Percentiles rank a stretch among this genome's conserved stretches.
Evolutionary conservation across 2,888 invertebrate species (phyloP).

Genomic region (Emmelina monodactyla): DNA sequence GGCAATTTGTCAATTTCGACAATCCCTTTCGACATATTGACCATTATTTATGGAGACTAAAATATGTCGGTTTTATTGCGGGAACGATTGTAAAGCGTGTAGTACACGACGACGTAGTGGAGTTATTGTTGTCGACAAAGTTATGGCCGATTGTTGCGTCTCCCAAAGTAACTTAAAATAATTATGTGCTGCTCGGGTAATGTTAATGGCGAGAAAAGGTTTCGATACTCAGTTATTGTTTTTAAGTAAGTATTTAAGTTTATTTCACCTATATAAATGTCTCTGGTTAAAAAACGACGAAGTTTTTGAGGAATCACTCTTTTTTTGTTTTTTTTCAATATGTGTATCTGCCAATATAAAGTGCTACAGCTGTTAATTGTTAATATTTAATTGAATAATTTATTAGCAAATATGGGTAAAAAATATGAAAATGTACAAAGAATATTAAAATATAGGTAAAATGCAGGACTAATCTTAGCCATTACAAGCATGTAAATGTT

Average conservation of each 20-base stretch:
- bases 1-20: conserved; percentile 64
- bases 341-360: too few relatives aligned
- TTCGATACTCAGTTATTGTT: too few relatives aligned
- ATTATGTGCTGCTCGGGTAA: too few relatives aligned
- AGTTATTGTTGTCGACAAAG: background rate
- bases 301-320: background rate
- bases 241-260: background rate
- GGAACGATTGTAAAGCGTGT: conserved; percentile 55
- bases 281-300: background rate
- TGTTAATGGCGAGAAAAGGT: too few relatives aligned
- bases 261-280: background rate
- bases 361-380: too few relatives aligned
- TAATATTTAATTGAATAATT: too few relatives aligned
- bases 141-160: background rate
- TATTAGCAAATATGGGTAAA: too few relatives aligned
- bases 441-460: too few relatives aligned
- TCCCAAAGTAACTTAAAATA: background rate
- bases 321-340: background rate
- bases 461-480: too few relatives aligned
- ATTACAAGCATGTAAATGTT: too few relatives aligned
- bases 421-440: too few relatives aligned
- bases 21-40: conserved; percentile 60
- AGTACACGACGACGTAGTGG: conserved; percentile 45
- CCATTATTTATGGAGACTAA: conserved; percentile 63
- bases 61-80: conserved; percentile 57